Evolutionary conservation across 2,888 invertebrate species (phyloP).

Genomic region (Ectemnius lituratus): DNA sequence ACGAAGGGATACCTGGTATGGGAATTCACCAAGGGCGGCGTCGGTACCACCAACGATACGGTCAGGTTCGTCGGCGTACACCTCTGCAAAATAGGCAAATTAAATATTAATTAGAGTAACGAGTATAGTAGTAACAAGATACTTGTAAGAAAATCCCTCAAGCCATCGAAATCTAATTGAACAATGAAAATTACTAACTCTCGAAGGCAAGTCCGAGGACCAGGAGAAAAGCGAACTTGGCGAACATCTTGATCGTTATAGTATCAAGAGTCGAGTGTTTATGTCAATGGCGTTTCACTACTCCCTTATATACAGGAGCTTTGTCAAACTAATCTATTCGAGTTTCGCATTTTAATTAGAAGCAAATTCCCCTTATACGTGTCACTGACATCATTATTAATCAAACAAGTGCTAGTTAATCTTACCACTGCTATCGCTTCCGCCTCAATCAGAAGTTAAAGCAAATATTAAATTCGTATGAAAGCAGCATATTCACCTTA

Average conservation of each 20-base stretch:
- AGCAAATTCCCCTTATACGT: background rate
- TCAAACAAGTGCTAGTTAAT: no score
- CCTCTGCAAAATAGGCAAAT: background rate
- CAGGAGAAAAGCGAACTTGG: background rate
- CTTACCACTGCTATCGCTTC: no score
- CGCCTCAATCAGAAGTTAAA: no score
- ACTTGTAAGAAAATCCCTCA: no score
- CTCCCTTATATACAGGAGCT: background rate
- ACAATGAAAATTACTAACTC: background rate
- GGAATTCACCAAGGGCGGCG: conserved; percentile 28
- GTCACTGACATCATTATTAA: background rate
- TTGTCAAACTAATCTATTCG: background rate
- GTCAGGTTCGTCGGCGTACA: conserved; percentile 12
- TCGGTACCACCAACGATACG: conserved; percentile 23
- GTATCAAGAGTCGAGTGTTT: background rate
- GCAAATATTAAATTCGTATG: no score
- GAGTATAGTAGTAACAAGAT: background rate
- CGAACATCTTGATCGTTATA: conserved; percentile 2
- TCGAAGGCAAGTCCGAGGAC: background rate
- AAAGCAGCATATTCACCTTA: no score
- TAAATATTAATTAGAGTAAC: background rate
- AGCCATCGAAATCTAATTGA: background rate
- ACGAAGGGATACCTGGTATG: conserved; percentile 44
- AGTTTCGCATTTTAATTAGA: background rate
- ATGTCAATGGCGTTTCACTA: background rate